Evolutionary conservation across 2,797 vertebrate species (phyloP).

Genomic region (Cossypha heuglini): DNA sequence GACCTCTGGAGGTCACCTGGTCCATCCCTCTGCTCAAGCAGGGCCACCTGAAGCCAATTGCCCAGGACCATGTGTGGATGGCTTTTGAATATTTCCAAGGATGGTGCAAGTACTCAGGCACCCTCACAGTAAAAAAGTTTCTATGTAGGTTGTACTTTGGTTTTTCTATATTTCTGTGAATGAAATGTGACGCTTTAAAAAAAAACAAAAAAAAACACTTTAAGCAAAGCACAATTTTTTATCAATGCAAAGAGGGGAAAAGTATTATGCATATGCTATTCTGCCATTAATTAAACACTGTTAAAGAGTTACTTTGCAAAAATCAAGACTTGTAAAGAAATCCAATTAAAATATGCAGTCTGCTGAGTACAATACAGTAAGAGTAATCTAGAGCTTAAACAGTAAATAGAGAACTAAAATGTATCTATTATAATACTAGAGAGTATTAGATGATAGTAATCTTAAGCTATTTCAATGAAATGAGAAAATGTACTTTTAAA

Average conservation of each 20-base stretch:
- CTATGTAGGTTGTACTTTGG: accelerated
- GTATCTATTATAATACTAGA: background rate
- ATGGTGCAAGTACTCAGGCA: background rate
- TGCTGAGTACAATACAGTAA: background rate
- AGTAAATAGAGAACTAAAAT: background rate
- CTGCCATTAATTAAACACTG: background rate
- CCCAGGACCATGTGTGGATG: background rate
- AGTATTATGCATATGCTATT: background rate
- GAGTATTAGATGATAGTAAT: background rate
- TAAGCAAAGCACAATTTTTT: background rate
- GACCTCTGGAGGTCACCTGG: background rate
- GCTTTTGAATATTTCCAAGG: background rate
- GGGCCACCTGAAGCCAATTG: background rate
- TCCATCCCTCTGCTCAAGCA: background rate
- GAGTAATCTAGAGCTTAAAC: background rate
- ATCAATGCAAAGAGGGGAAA: background rate
- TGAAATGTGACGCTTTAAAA: background rate
- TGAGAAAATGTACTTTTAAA: background rate
- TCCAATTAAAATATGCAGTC: background rate
- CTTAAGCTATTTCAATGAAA: background rate
- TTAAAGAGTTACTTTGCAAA: background rate
- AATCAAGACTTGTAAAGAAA: background rate
- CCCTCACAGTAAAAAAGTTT: background rate
- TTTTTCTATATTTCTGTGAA: background rate
- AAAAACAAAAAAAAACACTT: background rate